Evolutionary conservation across 2,113 vertebrate genomes (phyloP), one percentile per base, ranked within the genome.

Genomic region (Thalassarche chlororhynchos): DNA sequence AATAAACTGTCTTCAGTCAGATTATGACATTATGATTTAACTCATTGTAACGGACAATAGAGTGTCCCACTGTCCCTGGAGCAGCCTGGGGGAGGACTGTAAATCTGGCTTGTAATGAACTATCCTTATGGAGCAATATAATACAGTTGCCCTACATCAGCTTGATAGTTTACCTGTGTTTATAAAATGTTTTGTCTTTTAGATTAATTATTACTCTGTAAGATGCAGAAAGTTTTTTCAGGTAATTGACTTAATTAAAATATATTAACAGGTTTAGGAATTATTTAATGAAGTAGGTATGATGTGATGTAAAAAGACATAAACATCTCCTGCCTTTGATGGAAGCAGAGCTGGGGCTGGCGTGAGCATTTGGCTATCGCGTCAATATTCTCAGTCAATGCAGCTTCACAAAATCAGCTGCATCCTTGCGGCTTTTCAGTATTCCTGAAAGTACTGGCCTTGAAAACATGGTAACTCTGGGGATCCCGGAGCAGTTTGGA

Each of bases 391-490:
- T 70, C 9, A 6, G 51, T 89, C 93, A 80, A 14, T 38, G 18
- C 76, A 88, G 49, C 40, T 79, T 62, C 58, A 71, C 31, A 87
- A 86, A 93, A 74, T 32, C 38, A 92, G 70, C 84, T 92, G 55
- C 68, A 84, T 91, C 70, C 8, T 0, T 83, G 79, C 88, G 86
- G 93, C 90, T 93, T 97, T 91, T 96, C 91, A 84, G 86, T 88
- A 94, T 97, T 96, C 94, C 91, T 97, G 42, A 75, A 97, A 93
- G 96, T 84, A 89, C 79, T 1, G 10, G 95, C 72, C 94, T 87
- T 93, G 87, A 94, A 95, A 87, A 84, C 4, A 4, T 31, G 52
- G 80, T 82, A 94, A 90, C 78, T 96, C 87, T 90, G 95, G 93
- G 89, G 58, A 70, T 96, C 91, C 72, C 93, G 61, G 81, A 92